These are phyloP conservation scores for Pseudoatta argentina DNA, from an alignment of 1,140 invertebrate genomes.

Conservation along the genomic window DNA sequence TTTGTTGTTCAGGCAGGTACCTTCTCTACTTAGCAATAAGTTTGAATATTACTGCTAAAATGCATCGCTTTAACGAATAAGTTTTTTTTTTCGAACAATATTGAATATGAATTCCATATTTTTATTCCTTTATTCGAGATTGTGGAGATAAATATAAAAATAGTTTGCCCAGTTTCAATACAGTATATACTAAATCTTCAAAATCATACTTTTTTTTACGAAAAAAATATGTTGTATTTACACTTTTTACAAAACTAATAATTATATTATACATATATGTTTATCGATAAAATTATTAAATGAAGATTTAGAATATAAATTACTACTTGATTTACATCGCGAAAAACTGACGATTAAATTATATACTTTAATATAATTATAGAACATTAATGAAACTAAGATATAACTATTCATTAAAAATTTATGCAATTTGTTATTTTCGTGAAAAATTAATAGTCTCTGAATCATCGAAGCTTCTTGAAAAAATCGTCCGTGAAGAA, in stretches of 20 bases:
- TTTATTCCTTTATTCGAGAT: not conserved
- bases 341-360: not conserved
- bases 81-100: not conserved
- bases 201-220: not conserved
- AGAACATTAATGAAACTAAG: slow-evolving; percentile 2
- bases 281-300: slow-evolving; percentile 1
- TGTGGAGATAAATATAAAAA: not conserved
- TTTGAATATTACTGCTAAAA: not conserved
- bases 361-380: not conserved
- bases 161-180: not conserved
- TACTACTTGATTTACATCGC: not conserved
- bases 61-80: not conserved
- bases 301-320: slow-evolving; percentile 2
- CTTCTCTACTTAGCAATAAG: not conserved
- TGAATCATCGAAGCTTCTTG: not conserved
- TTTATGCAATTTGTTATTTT: not conserved
- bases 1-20: not conserved
- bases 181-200: not conserved
- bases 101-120: not conserved
- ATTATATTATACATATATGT: not conserved
- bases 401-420: not conserved
- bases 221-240: not conserved
- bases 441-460: not conserved
- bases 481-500: not conserved
- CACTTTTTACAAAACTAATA: not conserved